phyloP scores from a whole-genome alignment of 2,888 invertebrate species.

The Pseudococcus jackbeardsleyi region DNA sequence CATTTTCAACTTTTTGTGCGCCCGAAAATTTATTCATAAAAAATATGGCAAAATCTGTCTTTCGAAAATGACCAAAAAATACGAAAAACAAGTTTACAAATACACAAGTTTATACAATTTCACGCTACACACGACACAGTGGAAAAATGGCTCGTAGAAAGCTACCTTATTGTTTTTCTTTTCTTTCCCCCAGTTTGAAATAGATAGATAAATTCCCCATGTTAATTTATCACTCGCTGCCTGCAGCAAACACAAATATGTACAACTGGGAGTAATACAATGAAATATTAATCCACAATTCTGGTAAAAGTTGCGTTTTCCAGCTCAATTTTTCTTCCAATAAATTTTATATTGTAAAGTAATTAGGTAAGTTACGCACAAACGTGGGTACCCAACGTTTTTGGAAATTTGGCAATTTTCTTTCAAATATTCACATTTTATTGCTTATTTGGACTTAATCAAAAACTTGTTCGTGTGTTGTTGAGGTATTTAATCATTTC shows the following conservation, averaged over 20 bases:
- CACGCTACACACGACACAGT: neutral
- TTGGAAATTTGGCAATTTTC: neutral
- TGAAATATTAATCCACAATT: slow-evolving; percentile 12
- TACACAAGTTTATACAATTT: neutral
- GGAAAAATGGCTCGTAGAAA: neutral
- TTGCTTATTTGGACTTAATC: no score
- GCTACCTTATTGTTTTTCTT: slow-evolving; percentile 53
- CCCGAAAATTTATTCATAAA: no score
- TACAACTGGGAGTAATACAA: slow-evolving; percentile 3
- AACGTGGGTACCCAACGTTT: neutral
- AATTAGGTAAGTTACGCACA: neutral
- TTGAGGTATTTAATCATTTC: no score
- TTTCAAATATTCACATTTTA: no score
- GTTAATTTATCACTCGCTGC: slow-evolving; percentile 16
- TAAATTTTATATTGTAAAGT: slow-evolving; percentile 2
- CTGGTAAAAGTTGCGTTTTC: neutral
- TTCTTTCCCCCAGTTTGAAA: slow-evolving; percentile 55
- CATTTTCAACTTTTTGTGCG: no score
- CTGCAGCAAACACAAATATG: slow-evolving; percentile 1
- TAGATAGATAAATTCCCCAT: slow-evolving; percentile 7
- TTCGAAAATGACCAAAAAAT: no score
- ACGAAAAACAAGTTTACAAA: no score
- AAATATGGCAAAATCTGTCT: no score
- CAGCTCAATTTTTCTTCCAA: neutral
- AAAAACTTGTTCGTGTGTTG: no score